Evolutionary conservation across 2,888 invertebrate species (phyloP).

Genomic region (Diaprepes abbreviatus): DNA sequence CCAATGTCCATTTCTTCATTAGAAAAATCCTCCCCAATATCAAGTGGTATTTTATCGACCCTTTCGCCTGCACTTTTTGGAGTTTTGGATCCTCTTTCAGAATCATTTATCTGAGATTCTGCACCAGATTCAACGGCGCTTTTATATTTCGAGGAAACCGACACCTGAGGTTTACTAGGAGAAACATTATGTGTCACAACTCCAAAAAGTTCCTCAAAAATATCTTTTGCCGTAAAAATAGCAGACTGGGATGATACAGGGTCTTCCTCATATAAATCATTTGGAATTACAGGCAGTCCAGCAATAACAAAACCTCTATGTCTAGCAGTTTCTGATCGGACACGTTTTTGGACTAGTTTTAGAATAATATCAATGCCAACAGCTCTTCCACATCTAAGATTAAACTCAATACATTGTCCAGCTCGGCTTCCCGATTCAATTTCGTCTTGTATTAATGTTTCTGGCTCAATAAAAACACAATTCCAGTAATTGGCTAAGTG

Average conservation of each 20-base stretch:
- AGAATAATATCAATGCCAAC: slow-evolving; percentile 70
- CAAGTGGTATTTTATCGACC: neutral
- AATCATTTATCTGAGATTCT: slow-evolving; percentile 51
- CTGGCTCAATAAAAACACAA: slow-evolving; percentile 73
- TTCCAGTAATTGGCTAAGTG: slow-evolving; percentile 71
- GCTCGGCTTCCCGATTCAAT: slow-evolving; percentile 70
- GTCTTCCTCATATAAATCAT: slow-evolving; percentile 64
- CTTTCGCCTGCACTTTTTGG: neutral
- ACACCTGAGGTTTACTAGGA: slow-evolving; percentile 52
- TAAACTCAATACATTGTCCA: slow-evolving; percentile 73
- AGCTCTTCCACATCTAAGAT: slow-evolving; percentile 71
- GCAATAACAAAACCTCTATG: slow-evolving; percentile 77
- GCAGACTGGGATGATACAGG: slow-evolving; percentile 65
- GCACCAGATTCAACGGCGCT: slow-evolving; percentile 43
- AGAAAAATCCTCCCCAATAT: slow-evolving; percentile 26
- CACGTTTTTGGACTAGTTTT: slow-evolving; percentile 70
- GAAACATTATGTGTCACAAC: slow-evolving; percentile 51
- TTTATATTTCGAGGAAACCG: slow-evolving; percentile 50
- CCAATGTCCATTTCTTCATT: slow-evolving; percentile 54
- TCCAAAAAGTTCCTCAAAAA: slow-evolving; percentile 63
- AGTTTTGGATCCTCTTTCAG: slow-evolving; percentile 51
- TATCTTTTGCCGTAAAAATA: slow-evolving; percentile 64
- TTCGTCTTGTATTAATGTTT: slow-evolving; percentile 71
- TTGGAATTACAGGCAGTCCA: slow-evolving; percentile 75
- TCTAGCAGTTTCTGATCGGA: slow-evolving; percentile 69